Evolutionary conservation across 1,140 invertebrate genomes (phyloP).

Genomic region (Ectropis grisescens): DNA sequence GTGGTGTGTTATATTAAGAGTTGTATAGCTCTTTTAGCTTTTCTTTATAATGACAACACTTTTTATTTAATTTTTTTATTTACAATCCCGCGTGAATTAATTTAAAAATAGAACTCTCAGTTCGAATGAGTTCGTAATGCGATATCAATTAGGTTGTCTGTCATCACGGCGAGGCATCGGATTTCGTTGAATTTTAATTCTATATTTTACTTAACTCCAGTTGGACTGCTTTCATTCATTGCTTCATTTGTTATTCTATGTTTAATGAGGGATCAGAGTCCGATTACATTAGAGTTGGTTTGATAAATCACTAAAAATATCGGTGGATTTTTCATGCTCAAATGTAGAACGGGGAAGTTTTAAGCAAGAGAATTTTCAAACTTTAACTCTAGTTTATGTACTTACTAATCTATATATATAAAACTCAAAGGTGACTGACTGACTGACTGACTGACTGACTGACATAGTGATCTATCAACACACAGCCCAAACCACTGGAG

Average conservation of each 20-base stretch:
- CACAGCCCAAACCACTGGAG: too few relatives aligned
- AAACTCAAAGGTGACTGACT: too few relatives aligned
- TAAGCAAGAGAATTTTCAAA: too few relatives aligned
- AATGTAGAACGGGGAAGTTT: too few relatives aligned
- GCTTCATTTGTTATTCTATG: conserved; percentile 8
- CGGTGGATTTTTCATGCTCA: not conserved
- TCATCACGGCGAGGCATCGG: conserved; percentile 18
- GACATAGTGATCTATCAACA: too few relatives aligned
- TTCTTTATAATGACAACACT: not conserved
- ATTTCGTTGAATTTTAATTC: conserved; percentile 21
- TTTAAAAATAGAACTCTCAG: conserved; percentile 38
- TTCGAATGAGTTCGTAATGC: conserved; percentile 23
- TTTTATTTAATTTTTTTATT: too few relatives aligned
- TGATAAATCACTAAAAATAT: not conserved
- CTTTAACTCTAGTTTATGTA: too few relatives aligned
- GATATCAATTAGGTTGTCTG: conserved; percentile 44
- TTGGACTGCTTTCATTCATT: conserved; percentile 10
- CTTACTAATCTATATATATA: too few relatives aligned
- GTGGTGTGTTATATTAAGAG: not conserved
- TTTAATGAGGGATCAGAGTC: not conserved
- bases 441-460: too few relatives aligned
- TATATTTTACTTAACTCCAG: conserved; percentile 4
- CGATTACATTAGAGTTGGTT: not conserved
- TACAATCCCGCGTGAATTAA: not conserved
- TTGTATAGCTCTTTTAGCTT: not conserved